Conservation (phyloP, 2,888 invertebrate species). For the Spatulosminthurus flaviceps region DNA sequence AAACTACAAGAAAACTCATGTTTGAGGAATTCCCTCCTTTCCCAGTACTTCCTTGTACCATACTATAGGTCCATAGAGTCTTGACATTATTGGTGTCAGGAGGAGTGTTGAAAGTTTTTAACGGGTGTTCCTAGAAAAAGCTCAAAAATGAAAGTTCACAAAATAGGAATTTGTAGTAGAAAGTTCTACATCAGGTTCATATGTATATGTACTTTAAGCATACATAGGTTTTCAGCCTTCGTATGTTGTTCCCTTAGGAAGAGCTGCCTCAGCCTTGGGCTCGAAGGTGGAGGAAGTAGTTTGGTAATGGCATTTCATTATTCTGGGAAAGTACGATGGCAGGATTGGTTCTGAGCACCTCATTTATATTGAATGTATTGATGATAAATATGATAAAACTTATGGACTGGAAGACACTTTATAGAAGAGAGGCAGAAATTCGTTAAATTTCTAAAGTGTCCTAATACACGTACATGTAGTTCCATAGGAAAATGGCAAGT, state of each 20-base stretch:
- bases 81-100: constrained; percentile 11
- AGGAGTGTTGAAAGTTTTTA: constrained; percentile 16
- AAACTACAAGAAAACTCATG: not conserved
- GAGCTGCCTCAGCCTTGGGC: not conserved
- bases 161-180: not conserved
- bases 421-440: not conserved
- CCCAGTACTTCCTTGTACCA: not conserved
- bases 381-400: constrained; percentile 10
- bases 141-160: not conserved
- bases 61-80: not conserved
- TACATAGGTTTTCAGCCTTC: not conserved
- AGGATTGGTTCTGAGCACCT: not conserved
- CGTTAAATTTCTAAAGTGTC: not conserved
- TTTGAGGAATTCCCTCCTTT: not conserved
- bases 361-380: constrained; percentile 14
- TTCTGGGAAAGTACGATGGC: not conserved
- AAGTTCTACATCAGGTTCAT: not conserved
- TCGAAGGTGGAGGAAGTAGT: too few species aligned
- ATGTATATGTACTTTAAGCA: too few species aligned
- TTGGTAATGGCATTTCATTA: too few species aligned
- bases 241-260: not conserved
- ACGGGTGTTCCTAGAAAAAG: not conserved
- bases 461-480: too few species aligned
- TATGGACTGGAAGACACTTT: not conserved
- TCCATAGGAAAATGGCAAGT: constrained; percentile 13